A percentile compares a stretch with the other conserved stretches of the same genome.
phyloP scores from a whole-genome alignment of 2,888 invertebrate species.

The Cinara cedri region DNA sequence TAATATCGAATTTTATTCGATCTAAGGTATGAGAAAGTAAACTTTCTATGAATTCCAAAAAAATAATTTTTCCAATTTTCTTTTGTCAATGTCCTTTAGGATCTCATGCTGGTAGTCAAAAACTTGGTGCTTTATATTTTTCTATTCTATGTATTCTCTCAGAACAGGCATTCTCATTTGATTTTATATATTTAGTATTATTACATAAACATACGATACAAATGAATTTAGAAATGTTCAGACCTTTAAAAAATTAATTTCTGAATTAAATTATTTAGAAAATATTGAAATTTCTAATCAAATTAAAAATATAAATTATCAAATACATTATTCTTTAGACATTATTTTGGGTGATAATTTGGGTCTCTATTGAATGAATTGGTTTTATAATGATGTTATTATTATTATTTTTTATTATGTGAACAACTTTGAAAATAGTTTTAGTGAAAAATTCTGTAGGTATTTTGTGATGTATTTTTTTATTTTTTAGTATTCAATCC shows the following conservation, averaged over 20 bases:
- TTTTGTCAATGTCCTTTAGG: constrained; percentile 6
- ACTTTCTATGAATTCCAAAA: background rate
- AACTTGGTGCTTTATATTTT: background rate
- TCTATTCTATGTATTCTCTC: background rate
- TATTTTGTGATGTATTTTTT: too few relatives aligned
- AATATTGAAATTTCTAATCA: background rate
- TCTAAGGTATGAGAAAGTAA: background rate
- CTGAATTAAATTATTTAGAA: constrained; percentile 12
- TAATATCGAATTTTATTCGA: background rate
- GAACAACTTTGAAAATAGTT: too few relatives aligned
- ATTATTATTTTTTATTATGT: too few relatives aligned
- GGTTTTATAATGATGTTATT: too few relatives aligned
- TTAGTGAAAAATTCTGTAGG: too few relatives aligned
- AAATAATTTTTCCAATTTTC: background rate
- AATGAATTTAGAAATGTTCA: background rate
- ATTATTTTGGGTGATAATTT: too few relatives aligned
- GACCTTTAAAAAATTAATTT: background rate
- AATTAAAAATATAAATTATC: background rate
- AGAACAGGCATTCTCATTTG: background rate
- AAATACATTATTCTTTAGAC: background rate
- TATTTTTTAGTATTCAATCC: too few relatives aligned
- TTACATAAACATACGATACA: background rate
- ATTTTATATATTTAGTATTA: background rate
- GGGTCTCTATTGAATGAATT: too few relatives aligned
- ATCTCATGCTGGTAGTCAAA: background rate